Percentiles rank a stretch among this genome's conserved stretches.
Evolutionary conservation across 2,888 invertebrate species (phyloP).

Genomic region (Allacma fusca): DNA sequence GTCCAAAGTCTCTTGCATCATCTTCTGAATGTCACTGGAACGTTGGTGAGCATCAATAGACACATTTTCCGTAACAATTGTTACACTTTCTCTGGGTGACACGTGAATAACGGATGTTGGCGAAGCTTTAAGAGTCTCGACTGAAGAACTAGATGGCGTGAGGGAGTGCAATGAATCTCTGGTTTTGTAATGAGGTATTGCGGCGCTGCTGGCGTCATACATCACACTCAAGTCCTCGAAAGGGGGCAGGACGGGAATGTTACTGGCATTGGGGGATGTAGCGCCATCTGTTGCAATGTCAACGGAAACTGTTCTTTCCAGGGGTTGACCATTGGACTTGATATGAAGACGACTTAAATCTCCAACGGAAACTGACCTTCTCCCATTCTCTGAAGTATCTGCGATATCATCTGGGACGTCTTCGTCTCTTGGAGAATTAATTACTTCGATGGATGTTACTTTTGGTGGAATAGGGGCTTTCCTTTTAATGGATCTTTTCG

Average conservation of each 20-base stretch:
- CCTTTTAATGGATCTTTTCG: conserved; percentile 58
- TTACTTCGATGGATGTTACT: background rate
- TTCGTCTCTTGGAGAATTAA: conserved; percentile 48
- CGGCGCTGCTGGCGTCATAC: conserved; percentile 64
- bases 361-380: conserved; percentile 79
- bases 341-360: conserved; percentile 75
- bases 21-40: conserved; percentile 51
- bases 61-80: background rate
- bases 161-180: conserved; percentile 46
- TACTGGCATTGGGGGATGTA: conserved; percentile 64
- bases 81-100: conserved; percentile 7
- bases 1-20: conserved; percentile 57
- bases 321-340: conserved; percentile 53
- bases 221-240: conserved; percentile 69
- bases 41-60: background rate
- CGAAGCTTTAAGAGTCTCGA: conserved; percentile 56
- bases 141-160: conserved; percentile 53
- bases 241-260: conserved; percentile 67
- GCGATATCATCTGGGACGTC: conserved; percentile 40
- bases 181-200: conserved; percentile 44
- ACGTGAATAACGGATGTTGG: conserved; percentile 57
- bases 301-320: conserved; percentile 80
- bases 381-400: conserved; percentile 65
- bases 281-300: conserved; percentile 70
- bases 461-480: conserved; percentile 61